A percentile compares a stretch with the other conserved stretches of the same genome.
These are phyloP conservation scores for Rhinogobio ventralis DNA, from an alignment of 2,797 vertebrate species.

Conservation along the genomic window DNA sequence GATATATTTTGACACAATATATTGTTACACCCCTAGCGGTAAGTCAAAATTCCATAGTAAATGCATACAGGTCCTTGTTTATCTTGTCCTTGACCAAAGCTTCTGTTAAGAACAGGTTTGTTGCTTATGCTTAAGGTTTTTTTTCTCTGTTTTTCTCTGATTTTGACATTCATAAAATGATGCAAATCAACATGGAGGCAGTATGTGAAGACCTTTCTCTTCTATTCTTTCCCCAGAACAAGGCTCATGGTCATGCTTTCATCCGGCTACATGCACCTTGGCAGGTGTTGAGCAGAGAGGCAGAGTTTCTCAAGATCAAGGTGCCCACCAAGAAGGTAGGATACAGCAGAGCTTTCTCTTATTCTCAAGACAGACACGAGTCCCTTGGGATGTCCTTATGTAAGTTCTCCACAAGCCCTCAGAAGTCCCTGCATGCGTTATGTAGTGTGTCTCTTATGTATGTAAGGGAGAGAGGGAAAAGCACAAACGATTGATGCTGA, in stretches of 20 bases:
- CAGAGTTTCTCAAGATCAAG: conserved; percentile 97
- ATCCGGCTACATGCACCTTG: conserved; percentile 94
- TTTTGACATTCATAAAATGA: neutral
- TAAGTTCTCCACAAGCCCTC: neutral
- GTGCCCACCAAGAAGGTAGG: conserved; percentile 96
- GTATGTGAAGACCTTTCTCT: neutral
- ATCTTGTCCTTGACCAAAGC: neutral
- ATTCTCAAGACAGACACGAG: neutral
- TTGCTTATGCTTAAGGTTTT: neutral
- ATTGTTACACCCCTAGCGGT: no score
- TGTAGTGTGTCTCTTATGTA: conserved; percentile 23
- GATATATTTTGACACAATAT: no score
- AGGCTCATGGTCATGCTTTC: conserved; percentile 87
- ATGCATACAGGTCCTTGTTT: neutral
- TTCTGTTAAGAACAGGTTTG: neutral
- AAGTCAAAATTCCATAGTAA: neutral
- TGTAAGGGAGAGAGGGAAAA: neutral
- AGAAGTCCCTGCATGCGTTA: neutral
- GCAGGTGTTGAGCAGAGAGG: conserved; percentile 94
- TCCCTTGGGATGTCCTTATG: conserved; percentile 5
- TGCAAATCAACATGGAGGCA: neutral
- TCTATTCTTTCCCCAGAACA: conserved; percentile 77
- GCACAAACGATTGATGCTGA: conserved; percentile 1
- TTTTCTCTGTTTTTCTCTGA: neutral
- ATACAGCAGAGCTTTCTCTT: neutral